phyloP scores from a whole-genome alignment of 2,797 vertebrate species.

The Melopsittacus undulatus region DNA sequence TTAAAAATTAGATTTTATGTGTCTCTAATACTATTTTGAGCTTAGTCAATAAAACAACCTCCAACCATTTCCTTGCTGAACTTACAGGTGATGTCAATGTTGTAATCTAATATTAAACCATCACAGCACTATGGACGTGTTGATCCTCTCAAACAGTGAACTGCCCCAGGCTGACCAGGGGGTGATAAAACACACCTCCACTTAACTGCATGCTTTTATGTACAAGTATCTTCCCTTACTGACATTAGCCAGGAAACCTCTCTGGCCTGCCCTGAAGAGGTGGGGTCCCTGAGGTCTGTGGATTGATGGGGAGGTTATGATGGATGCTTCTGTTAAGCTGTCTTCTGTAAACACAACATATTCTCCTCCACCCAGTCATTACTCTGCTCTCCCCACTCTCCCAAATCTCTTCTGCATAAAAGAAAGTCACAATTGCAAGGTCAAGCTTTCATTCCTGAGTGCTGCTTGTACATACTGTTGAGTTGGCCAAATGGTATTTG shows the following conservation, averaged over 20 bases:
- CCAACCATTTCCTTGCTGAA: neutral
- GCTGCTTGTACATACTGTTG: neutral
- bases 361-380: neutral
- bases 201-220: neutral
- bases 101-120: neutral
- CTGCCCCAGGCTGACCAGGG: neutral
- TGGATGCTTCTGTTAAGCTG: neutral
- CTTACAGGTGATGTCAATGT: neutral
- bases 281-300: neutral
- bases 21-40: neutral
- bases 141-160: neutral
- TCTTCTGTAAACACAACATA: neutral
- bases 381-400: neutral
- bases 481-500: neutral
- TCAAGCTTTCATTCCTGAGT: neutral
- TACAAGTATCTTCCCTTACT: neutral
- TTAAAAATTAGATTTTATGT: neutral
- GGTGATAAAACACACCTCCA: neutral
- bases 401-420: neutral
- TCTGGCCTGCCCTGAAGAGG: neutral
- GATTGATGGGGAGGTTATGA: neutral
- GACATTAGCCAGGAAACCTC: neutral
- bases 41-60: neutral
- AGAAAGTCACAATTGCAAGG: neutral
- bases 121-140: neutral